A percentile compares a stretch with the other conserved stretches of the same genome.
Conservation (phyloP, 2,113 vertebrate species). For the Pionites leucogaster region DNA sequence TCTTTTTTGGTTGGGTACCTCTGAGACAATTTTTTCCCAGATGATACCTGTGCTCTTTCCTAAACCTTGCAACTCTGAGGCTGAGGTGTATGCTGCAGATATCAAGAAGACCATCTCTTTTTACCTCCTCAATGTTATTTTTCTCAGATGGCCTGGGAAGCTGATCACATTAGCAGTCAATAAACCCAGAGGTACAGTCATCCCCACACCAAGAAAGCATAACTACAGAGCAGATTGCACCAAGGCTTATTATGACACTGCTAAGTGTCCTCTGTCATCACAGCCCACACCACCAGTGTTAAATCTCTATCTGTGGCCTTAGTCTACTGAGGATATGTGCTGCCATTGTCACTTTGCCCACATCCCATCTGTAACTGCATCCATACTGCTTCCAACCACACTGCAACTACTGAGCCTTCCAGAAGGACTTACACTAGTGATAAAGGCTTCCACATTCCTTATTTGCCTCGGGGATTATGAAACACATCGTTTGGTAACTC, state of each 20-base stretch:
- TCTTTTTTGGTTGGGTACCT: background rate
- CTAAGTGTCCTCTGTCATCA: background rate
- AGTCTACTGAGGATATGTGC: background rate
- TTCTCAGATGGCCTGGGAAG: background rate
- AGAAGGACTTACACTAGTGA: background rate
- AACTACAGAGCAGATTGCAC: background rate
- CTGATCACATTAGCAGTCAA: background rate
- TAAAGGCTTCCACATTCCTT: background rate
- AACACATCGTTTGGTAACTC: background rate
- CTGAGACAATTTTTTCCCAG: background rate
- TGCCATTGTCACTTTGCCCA: background rate
- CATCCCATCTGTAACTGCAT: background rate
- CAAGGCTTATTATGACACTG: background rate
- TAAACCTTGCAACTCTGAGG: background rate
- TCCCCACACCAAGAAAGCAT: background rate
- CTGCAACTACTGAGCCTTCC: background rate
- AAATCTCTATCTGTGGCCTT: background rate
- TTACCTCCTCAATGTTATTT: background rate
- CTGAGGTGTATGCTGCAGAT: background rate
- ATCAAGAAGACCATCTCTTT: background rate
- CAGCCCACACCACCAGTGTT: background rate
- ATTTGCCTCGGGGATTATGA: background rate
- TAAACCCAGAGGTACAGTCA: background rate
- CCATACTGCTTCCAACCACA: background rate
- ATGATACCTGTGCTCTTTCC: background rate